phyloP scores from a whole-genome alignment of 2,797 vertebrate genomes.

The Sorex maritimensis region DNA sequence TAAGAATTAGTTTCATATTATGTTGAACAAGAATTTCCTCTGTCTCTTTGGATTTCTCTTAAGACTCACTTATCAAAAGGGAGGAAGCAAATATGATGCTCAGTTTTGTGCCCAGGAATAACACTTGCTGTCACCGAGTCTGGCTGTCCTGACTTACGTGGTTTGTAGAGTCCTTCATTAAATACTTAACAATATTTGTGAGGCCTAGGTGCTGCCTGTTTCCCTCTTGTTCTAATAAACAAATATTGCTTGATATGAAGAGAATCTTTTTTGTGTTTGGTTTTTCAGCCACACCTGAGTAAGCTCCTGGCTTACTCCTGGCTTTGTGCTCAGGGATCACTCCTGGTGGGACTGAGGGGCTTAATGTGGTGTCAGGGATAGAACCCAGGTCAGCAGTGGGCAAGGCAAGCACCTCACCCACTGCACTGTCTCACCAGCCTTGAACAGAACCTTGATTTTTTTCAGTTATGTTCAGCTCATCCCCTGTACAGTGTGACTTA shows the following conservation, averaged over 20 bases:
- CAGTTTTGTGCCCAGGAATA: constrained; percentile 4
- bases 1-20: constrained; percentile 53
- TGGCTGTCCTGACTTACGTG: neutral
- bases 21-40: neutral
- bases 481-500: neutral
- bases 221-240: constrained; percentile 40
- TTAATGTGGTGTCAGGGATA: too few species aligned
- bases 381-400: too few species aligned
- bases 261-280: neutral
- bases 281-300: neutral
- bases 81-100: neutral
- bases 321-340: neutral
- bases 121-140: neutral
- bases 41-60: constrained; percentile 43
- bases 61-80: neutral
- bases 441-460: neutral
- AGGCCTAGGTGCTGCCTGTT: neutral
- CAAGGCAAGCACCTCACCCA: neutral
- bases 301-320: too few species aligned
- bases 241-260: constrained; percentile 4
- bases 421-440: too few species aligned
- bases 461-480: constrained; percentile 13
- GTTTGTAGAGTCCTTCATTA: neutral
- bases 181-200: neutral
- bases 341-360: constrained; percentile 19